A percentile compares a stretch with the other conserved stretches of the same genome.
phyloP scores from a whole-genome alignment of 2,888 invertebrate genomes.

The Folsomia candida region DNA sequence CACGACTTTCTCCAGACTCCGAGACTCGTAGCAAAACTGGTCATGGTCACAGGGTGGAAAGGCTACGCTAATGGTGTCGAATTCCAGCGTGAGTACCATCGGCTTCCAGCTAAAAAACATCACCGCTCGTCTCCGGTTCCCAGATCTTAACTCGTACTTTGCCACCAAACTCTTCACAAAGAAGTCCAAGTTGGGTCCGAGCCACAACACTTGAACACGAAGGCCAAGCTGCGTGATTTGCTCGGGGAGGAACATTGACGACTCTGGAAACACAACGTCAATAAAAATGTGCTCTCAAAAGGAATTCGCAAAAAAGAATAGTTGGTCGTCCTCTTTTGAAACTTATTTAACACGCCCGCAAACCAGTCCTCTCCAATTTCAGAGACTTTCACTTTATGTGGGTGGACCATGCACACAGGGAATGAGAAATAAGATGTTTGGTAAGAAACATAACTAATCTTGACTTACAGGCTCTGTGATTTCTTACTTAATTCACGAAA shows the following conservation, averaged over 20 bases:
- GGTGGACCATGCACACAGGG: too few relatives aligned
- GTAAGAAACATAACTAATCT: too few relatives aligned
- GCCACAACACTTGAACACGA: conserved; percentile 67
- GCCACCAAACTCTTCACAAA: conserved; percentile 52
- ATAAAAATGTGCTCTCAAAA: too few relatives aligned
- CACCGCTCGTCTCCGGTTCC: conserved; percentile 49
- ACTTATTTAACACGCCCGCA: too few relatives aligned
- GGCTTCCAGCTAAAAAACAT: conserved; percentile 69
- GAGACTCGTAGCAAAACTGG: conserved; percentile 66
- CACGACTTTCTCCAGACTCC: conserved; percentile 67
- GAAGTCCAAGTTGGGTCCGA: conserved; percentile 61
- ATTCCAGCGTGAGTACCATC: conserved; percentile 55
- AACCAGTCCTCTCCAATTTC: too few relatives aligned
- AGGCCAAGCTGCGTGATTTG: conserved; percentile 64
- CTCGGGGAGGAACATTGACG: conserved; percentile 60
- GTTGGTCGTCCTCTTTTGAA: too few relatives aligned
- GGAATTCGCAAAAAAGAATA: too few relatives aligned
- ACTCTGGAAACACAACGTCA: too few relatives aligned
- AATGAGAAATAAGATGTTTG: too few relatives aligned
- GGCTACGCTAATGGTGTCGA: conserved; percentile 55
- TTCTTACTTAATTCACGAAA: too few relatives aligned
- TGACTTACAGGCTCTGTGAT: too few relatives aligned
- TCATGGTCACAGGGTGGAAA: conserved; percentile 64
- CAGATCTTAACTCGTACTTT: conserved; percentile 29
- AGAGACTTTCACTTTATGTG: too few relatives aligned